phyloP scores from a whole-genome alignment of 1,140 invertebrate species.

The Patella vulgata region DNA sequence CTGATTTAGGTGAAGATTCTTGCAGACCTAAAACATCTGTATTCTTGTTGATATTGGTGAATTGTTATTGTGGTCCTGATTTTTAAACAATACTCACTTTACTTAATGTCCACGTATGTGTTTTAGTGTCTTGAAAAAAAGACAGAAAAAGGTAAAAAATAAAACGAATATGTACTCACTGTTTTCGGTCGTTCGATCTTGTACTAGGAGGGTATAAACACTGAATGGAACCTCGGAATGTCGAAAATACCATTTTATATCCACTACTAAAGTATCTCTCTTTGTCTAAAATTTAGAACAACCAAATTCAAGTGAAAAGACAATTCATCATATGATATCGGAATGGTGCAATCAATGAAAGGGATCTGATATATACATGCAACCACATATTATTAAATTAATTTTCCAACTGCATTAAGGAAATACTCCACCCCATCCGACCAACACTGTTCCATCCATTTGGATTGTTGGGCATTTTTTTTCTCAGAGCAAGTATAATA shows the following conservation, averaged over 20 bases:
- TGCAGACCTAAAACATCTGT: too few species aligned
- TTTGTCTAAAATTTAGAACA: constrained; percentile 66
- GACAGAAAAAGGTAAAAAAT: too few species aligned
- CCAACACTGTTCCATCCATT: neutral
- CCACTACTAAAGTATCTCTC: constrained; percentile 68
- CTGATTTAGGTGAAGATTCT: too few species aligned
- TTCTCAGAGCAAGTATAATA: too few species aligned
- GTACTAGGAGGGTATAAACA: constrained; percentile 70
- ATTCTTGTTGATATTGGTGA: too few species aligned
- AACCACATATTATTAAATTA: neutral
- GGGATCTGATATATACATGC: neutral
- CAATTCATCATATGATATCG: neutral
- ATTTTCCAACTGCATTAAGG: neutral
- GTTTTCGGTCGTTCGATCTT: constrained; percentile 66
- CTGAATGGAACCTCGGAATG: constrained; percentile 69
- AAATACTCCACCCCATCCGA: neutral
- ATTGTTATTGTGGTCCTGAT: too few species aligned
- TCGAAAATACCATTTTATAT: constrained; percentile 70
- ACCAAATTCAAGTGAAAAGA: neutral
- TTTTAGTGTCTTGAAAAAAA: too few species aligned
- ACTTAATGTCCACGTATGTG: too few species aligned
- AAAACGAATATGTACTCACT: too few species aligned
- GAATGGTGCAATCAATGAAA: neutral
- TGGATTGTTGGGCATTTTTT: neutral
- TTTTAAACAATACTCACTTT: too few species aligned